Base-by-base conservation (phyloP, 1,140 invertebrate species). In the Nymphalis io region DNA sequence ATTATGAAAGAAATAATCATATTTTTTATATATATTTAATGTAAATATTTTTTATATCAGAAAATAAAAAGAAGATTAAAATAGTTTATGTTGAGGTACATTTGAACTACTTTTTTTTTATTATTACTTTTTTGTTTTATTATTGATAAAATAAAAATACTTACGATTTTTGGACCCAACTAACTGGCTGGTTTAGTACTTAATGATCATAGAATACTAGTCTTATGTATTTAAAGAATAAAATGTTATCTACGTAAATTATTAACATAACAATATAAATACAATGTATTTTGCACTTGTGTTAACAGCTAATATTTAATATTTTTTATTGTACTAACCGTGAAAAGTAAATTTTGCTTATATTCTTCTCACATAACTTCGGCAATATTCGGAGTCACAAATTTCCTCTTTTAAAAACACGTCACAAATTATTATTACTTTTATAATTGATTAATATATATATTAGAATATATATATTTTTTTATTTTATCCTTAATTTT, bases 221-320 rank as follows among this genome's bases (percentile, higher is more conserved):
- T 33, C 6, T 33, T 33, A 23, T 27, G 5, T 27, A 27, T 15
- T 51, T 48, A 18, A 38, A 3, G 3, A 46, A n/a, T 27, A 33
- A 62, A 21, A 48, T 46, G 51, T 16, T 13, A 51, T 63, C 13
- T 53, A 53, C 11, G n/a, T 53, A 53, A 13, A 16, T 20, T 38
- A 51, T 62, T 62, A 51, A 12, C 44, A 48, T 51, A 39, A 53
- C 21, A 63, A 51, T 53, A 63, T 39, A 63, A 33, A 39, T 39
- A 53, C 12, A 10, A 51, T 39, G 12, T 51, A 1, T 55, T 27
- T 3, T 8, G 39, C 44, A 63, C 46, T 51, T 63, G 44, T 63
- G 33, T 13, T 15, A 51, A 39, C 27, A 15, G 23, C 20, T 51
- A 21, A 8, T 33, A 33, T 4, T 33, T 5, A n/a, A 51, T 18